These are phyloP conservation scores for Equus quagga DNA, from an alignment of 2,113 vertebrate species.

Conservation along the genomic window DNA sequence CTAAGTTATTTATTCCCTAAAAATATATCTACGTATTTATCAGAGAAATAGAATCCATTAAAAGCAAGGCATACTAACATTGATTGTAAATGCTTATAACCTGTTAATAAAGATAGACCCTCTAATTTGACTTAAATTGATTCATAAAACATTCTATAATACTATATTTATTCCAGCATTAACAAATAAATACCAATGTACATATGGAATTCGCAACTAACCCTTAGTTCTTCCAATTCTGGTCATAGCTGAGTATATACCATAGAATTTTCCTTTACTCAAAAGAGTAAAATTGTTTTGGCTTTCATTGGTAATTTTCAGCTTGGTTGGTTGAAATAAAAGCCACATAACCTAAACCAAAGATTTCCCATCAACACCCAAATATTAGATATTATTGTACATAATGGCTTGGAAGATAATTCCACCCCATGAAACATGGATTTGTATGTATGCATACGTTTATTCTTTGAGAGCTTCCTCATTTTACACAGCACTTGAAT, in stretches of 20 bases:
- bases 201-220: not conserved
- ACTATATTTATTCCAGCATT: not conserved
- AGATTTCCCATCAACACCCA: conserved; percentile 60
- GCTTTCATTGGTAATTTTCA: not conserved
- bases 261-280: conserved; percentile 7
- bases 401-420: not conserved
- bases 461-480: conserved; percentile 2
- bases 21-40: not conserved
- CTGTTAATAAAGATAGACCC: not conserved
- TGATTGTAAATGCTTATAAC: not conserved
- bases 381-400: not conserved
- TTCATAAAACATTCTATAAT: not conserved
- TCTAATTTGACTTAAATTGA: not conserved
- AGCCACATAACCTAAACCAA: conserved; percentile 67
- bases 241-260: not conserved
- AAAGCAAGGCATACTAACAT: not conserved
- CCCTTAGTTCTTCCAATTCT: not conserved
- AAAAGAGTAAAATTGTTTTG: conserved; percentile 12
- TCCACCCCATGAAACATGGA: not conserved
- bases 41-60: not conserved
- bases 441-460: not conserved
- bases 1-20: not conserved
- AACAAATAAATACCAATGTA: not conserved
- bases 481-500: conserved; percentile 33
- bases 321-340: conserved; percentile 64